Evolutionary conservation across 2,888 invertebrate genomes (phyloP), one percentile per base, ranked within the genome.

Genomic region (Drosophila melanosoma): DNA sequence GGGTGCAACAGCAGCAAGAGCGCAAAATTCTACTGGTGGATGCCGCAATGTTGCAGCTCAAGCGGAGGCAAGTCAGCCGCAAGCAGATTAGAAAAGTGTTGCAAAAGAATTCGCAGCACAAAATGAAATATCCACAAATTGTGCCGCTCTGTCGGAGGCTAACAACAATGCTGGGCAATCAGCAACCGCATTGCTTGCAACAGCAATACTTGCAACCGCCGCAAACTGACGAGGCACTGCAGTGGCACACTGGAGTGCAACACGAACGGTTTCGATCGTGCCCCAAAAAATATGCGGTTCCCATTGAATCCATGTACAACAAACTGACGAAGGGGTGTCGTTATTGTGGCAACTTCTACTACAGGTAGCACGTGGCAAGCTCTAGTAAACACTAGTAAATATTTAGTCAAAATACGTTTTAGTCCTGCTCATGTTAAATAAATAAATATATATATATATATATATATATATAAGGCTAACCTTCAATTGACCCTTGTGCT

Each of bases 341-440:
- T 8, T 65, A 74, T 23, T 89, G 87, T 36, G 84, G 89, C 26
- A 89, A 85, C 63, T 89, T 75, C 54, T 85, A 89, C 66, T 89
- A 69, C 40, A 57, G 29, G 8, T 68, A 48, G 20, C 11, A 3
- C 15, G 45, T 45, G 7, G 20, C 45, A 45, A 45, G 45, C 38
- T 49, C 11, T 38, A 8, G 8, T 23, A 23, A 7, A 45, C 4
- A 8, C 20, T 45, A 45, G 20, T 20, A 45, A 45, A 23, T 15
- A 23, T 45, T 45, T 23, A 45, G 45, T 20, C 7, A 45, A 45
- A 45, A 20, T 45, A 20, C 45, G 8, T 45, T 45, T 45, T 45
- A 23, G 20, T 45, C 20, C 45, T 45, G 45, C 20, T 45, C 45
- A 23, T 23, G 45, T 23, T 23, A 4, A 45, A 45, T 4, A n/a